phyloP scores from a whole-genome alignment of 2,113 vertebrate genomes.

The Oryzias woworae region DNA sequence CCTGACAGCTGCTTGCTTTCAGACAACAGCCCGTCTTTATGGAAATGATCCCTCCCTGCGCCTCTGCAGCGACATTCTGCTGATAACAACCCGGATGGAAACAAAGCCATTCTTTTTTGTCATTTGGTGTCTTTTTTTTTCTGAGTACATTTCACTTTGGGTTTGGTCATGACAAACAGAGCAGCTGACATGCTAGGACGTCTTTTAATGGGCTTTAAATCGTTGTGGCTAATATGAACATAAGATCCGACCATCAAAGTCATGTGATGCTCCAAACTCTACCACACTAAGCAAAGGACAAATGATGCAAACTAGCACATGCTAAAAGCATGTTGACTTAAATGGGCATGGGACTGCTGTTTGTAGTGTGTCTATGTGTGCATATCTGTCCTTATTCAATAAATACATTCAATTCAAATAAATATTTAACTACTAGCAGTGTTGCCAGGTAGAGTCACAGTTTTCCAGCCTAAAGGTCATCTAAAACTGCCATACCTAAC shows the following conservation, averaged over 20 bases:
- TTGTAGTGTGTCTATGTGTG: no score
- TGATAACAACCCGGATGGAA: conserved; percentile 57
- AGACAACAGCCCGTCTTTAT: conserved; percentile 77
- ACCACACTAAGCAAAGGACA: no score
- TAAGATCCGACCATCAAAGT: conserved; percentile 5
- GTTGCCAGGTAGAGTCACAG: no score
- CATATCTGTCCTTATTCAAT: no score
- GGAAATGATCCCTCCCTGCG: conserved; percentile 70
- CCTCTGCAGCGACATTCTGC: conserved; percentile 51
- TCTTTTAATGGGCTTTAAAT: background rate
- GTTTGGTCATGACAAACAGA: background rate
- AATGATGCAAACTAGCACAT: no score
- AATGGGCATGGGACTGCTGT: no score
- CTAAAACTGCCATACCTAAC: no score
- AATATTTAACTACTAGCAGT: no score
- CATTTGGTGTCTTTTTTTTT: background rate
- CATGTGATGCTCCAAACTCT: background rate
- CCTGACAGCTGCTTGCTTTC: conserved; percentile 77
- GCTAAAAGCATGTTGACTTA: no score
- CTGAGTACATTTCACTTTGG: background rate
- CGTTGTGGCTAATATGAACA: conserved; percentile 17
- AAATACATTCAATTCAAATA: no score
- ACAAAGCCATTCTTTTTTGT: conserved; percentile 56
- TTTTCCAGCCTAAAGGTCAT: no score
- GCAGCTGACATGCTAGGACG: no score